Evolutionary conservation across 2,888 invertebrate species (phyloP).

Genomic region (Dynastes tityus): DNA sequence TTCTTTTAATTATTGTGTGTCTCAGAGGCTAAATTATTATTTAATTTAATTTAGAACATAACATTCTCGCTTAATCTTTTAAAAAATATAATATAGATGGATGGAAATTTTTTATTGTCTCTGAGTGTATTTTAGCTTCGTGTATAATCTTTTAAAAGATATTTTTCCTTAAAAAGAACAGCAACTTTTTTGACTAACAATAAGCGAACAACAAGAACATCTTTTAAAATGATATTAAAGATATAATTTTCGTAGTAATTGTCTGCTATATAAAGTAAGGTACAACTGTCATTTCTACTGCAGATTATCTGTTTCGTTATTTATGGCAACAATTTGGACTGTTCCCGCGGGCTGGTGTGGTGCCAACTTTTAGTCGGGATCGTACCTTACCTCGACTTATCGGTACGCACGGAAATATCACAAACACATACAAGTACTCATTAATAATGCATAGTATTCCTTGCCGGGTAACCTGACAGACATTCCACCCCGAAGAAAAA

Average conservation of each 20-base stretch:
- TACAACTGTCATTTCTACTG: conserved; percentile 25
- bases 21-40: too few relatives aligned
- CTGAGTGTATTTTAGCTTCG: too few relatives aligned
- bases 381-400: conserved; percentile 26
- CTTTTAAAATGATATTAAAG: too few relatives aligned
- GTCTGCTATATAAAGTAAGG: conserved; percentile 12
- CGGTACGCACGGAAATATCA: conserved; percentile 28
- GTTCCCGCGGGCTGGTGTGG: conserved; percentile 1
- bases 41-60: too few relatives aligned
- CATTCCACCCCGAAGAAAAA: conserved; percentile 21
- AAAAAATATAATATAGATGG: too few relatives aligned
- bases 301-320: conserved; percentile 39
- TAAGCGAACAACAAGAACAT: background rate
- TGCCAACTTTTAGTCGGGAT: conserved; percentile 24
- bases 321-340: conserved; percentile 39
- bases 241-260: background rate
- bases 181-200: too few relatives aligned
- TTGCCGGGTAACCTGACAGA: conserved; percentile 29
- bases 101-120: too few relatives aligned
- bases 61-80: too few relatives aligned
- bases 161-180: too few relatives aligned
- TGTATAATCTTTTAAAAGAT: too few relatives aligned
- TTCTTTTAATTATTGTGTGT: too few relatives aligned
- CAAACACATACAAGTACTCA: conserved; percentile 40
- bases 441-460: conserved; percentile 42